Evolutionary conservation across 1,140 invertebrate genomes (phyloP), one percentile per base, ranked within the genome.

Genomic region (Uloborus diversus): DNA sequence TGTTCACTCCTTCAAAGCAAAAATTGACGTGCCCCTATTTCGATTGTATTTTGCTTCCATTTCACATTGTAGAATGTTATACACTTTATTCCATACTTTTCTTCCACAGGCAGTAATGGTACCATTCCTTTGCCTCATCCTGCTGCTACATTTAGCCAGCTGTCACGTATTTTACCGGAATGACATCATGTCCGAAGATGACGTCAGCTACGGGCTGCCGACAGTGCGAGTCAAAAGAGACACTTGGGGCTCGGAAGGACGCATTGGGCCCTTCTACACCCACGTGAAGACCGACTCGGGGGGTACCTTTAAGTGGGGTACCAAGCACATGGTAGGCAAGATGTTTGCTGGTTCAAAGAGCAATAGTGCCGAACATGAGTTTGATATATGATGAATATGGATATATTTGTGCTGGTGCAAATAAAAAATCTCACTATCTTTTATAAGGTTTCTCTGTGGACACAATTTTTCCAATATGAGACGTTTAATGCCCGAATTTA

Each of bases 131-230:
- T 30, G 65, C n/a, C 3, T 11, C 20, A 14, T 56, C 17, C 5
- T 65, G 11, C 5, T 42, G 1, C 23, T 76, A n/a, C 49, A 66
- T 20, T 14, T 35, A 2, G 37, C n/a, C n/a, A 32, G 1, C 3
- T n/a, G 28, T 5, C 28, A 33, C 51, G 61, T 76, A 1, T 65
- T 76, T 49, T 42, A 76, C 61, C 59, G 35, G 3, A n/a, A n/a
- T n/a, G 59, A 76, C 32, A 76, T 76, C 30, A 76, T 76, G 73
- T 65, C 73, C 0, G 73, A 76, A 57, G 70, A 73, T 62, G 73
- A 76, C 27, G 73, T 56, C 20, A 65, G 61, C 1, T 76, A 65
- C 7, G 73, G 73, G 0, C 27, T 76, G 3, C 73, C 73, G 0
- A 23, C 17, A 20, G 47, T 62, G 23, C 28, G 73, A 30, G 30